Evolutionary conservation across 2,113 vertebrate genomes (phyloP), one percentile per base, ranked within the genome.

Genomic region (Lonchura striata): DNA sequence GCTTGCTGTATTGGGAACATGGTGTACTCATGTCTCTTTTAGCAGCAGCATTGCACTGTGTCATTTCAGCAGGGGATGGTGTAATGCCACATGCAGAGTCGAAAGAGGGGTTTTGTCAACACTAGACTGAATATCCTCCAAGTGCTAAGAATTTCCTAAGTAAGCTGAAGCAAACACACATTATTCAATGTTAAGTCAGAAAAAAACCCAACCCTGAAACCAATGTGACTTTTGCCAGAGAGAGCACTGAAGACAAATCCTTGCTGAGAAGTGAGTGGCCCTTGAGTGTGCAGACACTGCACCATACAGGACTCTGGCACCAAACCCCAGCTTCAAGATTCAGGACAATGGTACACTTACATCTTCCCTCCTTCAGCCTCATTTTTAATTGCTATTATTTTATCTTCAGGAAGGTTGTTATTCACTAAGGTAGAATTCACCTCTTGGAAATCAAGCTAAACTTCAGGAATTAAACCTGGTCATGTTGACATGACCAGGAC

Each of bases 1-100:
- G 25, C 49, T 27, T 15, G 21, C 44, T 52, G 6, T 25, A 37
- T 1, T 16, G 6, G 44, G 52, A 41, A 18, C 37, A 6, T 0
- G 6, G 15, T 2, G 7, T 2, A 5, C 28, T 57, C 8, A 0
- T 14, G 46, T 13, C 47, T 37, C 42, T 35, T 19, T 11, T 0
- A 61, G 66, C 24, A 95, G 68, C 65, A 94, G 61, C 66, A 46
- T 8, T 20, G 6, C 4, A 0, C 66, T 54, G 17, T 3, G 3
- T 54, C 52, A 60, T 21, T 56, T 47, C 87, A 53, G 77, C 74
- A 84, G 47, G 2, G 37, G 18, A n/a, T 23, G 24, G n/a, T 82
- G 57, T 74, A 82, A 31, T 1, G 6, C 42, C 70, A 54, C 5
- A 1, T 15, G 47, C 28, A 10, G 60, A 39, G 41, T 17, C 15